Percentiles rank a stretch among this genome's conserved stretches.
These are phyloP conservation scores for Okapia johnstoni DNA, from an alignment of 2,113 vertebrate genomes.

Conservation along the genomic window DNA sequence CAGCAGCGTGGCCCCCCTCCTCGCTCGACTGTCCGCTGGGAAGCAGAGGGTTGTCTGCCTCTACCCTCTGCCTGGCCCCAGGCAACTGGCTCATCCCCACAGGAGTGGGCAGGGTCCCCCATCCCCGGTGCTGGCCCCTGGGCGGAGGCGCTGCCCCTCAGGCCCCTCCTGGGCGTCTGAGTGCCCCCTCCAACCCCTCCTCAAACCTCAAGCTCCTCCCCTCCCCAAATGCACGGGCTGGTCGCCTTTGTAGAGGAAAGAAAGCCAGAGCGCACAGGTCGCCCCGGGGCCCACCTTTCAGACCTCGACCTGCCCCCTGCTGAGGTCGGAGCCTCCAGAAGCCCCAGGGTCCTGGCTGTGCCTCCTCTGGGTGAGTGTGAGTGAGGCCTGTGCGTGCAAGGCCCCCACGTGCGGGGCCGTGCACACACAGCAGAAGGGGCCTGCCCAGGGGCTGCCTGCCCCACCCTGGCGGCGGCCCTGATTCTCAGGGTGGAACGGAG, in stretches of 20 bases:
- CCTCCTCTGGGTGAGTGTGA: background rate
- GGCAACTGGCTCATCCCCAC: background rate
- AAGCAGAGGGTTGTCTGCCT: too few relatives aligned
- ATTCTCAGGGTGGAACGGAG: rapidly evolving
- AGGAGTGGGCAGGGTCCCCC: background rate
- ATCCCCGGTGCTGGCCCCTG: background rate
- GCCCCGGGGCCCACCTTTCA: background rate
- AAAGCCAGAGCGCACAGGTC: rapidly evolving
- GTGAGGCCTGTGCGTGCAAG: background rate
- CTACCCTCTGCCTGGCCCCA: background rate
- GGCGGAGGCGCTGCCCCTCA: background rate
- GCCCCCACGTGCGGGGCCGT: rapidly evolving
- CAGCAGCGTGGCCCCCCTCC: background rate
- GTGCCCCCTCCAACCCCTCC: background rate
- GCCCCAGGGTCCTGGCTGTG: background rate
- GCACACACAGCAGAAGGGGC: background rate
- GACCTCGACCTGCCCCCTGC: background rate
- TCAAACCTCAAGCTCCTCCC: background rate
- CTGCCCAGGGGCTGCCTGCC: background rate
- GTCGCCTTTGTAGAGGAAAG: background rate
- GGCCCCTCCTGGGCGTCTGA: background rate
- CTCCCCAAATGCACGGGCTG: rapidly evolving
- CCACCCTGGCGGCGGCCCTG: background rate
- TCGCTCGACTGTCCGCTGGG: background rate
- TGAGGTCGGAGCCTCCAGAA: background rate